These are phyloP conservation scores for Lytechinus variegatus DNA, from an alignment of 35 echinoderm and acorn worm species.

Conservation along the genomic window DNA sequence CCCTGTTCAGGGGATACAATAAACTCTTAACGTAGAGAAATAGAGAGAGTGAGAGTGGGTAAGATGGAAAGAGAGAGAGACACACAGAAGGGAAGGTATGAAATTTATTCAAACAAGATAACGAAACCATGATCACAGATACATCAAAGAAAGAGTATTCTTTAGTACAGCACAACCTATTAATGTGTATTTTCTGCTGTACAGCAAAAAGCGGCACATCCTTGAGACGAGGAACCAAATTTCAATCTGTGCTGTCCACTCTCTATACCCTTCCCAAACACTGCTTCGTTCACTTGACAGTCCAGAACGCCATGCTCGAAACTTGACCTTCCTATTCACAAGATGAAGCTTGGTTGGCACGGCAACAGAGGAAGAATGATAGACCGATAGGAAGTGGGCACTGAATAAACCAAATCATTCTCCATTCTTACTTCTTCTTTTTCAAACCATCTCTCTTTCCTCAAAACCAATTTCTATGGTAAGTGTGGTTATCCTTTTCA, in stretches of 20 bases:
- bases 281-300: conserved; percentile 41
- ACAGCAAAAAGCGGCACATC: not conserved
- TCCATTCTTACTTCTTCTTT: not conserved
- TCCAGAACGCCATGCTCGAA: conserved; percentile 32
- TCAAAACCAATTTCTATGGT: not conserved
- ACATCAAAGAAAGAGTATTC: not conserved
- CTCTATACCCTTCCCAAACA: conserved; percentile 26
- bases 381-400: not conserved
- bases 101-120: too few relatives aligned
- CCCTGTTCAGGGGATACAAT: too few relatives aligned
- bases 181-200: not conserved
- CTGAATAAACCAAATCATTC: not conserved
- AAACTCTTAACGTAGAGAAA: too few relatives aligned
- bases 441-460: not conserved
- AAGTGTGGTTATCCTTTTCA: not conserved
- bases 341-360: conserved; percentile 43
- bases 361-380: conserved; percentile 35
- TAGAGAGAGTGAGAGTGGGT: too few relatives aligned
- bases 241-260: not conserved
- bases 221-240: not conserved
- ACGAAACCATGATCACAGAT: too few relatives aligned
- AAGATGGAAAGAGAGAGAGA: too few relatives aligned
- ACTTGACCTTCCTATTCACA: conserved; percentile 49
- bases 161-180: not conserved
- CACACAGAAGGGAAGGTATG: too few relatives aligned